Evolutionary conservation across 30 jellyfish, hydroid and myxozoan species (phyloP).

Genomic region (Turritopsis rubra): DNA sequence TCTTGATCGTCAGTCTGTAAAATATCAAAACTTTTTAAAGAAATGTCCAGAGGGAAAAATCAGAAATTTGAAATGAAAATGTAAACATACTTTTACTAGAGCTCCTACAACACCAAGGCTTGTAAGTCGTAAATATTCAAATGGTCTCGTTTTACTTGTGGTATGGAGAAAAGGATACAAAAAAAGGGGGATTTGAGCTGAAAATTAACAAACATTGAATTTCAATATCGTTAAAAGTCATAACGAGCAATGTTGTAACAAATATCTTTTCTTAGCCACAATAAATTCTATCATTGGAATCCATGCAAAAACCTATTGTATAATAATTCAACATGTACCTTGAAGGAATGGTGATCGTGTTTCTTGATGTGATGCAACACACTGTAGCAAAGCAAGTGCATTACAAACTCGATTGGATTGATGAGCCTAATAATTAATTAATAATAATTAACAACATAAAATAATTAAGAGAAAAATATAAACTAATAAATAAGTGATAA

Average conservation of each 20-base stretch:
- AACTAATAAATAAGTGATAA: background rate
- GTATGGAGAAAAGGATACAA: constrained; percentile 94
- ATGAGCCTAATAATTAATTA: constrained; percentile 63
- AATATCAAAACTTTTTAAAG: background rate
- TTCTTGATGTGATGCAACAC: constrained; percentile 99
- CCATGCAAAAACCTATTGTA: no score
- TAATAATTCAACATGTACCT: constrained; percentile 66
- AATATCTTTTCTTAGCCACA: background rate
- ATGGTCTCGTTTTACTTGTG: constrained; percentile 93
- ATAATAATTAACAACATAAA: no score
- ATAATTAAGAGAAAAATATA: background rate
- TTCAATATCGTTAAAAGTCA: background rate
- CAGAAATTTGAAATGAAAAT: background rate
- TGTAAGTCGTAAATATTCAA: constrained; percentile 86
- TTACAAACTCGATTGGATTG: constrained; percentile 96
- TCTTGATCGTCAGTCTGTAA: constrained; percentile 94
- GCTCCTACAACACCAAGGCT: constrained; percentile 99
- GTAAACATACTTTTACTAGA: constrained; percentile 66
- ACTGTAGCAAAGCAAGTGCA: constrained; percentile 91
- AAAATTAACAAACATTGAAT: background rate
- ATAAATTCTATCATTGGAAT: no score
- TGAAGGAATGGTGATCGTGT: constrained; percentile 95
- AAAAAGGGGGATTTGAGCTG: constrained; percentile 96
- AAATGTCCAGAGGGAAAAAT: background rate
- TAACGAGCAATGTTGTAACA: background rate